A percentile compares a stretch with the other conserved stretches of the same genome.
phyloP scores from a whole-genome alignment of 2,888 invertebrate species.

The Lobophora halterata region DNA sequence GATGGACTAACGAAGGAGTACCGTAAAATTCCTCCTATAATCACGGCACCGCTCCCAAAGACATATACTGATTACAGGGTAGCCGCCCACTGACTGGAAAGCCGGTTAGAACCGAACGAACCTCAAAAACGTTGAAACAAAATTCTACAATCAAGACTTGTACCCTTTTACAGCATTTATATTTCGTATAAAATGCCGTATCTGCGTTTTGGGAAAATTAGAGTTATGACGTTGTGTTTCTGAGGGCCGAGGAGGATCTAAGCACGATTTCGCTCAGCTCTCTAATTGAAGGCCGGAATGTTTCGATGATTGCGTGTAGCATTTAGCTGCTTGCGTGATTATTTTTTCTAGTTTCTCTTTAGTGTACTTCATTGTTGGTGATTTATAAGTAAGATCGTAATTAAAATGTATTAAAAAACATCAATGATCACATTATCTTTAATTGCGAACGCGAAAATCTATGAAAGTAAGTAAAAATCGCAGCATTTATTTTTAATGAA shows the following conservation, averaged over 20 bases:
- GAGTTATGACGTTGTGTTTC: slow-evolving; percentile 37
- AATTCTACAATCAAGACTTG: slow-evolving; percentile 35
- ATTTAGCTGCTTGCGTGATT: slow-evolving; percentile 47
- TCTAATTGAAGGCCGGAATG: slow-evolving; percentile 49
- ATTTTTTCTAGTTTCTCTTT: slow-evolving; percentile 40
- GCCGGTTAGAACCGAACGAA: slow-evolving; percentile 44
- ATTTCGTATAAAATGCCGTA: slow-evolving; percentile 30
- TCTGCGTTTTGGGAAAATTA: slow-evolving; percentile 29
- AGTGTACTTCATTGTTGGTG: slow-evolving; percentile 26
- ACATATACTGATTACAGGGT: slow-evolving; percentile 68
- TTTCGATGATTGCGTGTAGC: slow-evolving; percentile 50
- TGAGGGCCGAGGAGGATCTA: slow-evolving; percentile 32
- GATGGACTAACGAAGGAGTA: slow-evolving; percentile 73
- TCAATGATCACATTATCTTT: slow-evolving; percentile 7
- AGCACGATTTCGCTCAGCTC: slow-evolving; percentile 53
- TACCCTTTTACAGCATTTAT: slow-evolving; percentile 21
- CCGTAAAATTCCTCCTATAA: slow-evolving; percentile 72
- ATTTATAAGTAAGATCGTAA: slow-evolving; percentile 16
- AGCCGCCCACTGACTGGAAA: slow-evolving; percentile 66
- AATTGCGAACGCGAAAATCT: slow-evolving; percentile 3
- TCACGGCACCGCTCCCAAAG: slow-evolving; percentile 61
- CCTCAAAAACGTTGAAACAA: slow-evolving; percentile 46
- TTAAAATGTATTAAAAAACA: slow-evolving; percentile 9
- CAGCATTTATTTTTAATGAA: too few relatives aligned
- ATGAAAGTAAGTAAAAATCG: slow-evolving; percentile 8